Base-by-base conservation (phyloP, 2,113 vertebrate species). In the Mirounga angustirostris region DNA sequence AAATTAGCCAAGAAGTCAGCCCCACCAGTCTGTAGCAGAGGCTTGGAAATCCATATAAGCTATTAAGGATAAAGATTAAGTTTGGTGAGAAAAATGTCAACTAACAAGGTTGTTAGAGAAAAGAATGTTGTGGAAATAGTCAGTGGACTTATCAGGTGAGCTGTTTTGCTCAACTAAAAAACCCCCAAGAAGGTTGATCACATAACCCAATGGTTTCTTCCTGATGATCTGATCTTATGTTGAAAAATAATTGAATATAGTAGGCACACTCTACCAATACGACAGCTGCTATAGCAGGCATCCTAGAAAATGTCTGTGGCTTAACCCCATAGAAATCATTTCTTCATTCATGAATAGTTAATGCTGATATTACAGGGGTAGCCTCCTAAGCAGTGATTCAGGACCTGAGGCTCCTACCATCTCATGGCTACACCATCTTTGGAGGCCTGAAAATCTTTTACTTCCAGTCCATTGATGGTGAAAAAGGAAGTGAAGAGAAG, bases 31-130 rank as follows among this genome's bases (percentile, higher is more conserved):
- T 65, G 3, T 28, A 58, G 14, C 54, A 74, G 50, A 97, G 33
- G 5, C 89, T 74, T 59, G 5, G 54, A 83, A 80, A 50, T 7
- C 6, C 40, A 22, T 67, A 13, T 73, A 81, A 81, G 9, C 76
- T 58, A 78, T n/a, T 79, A 63, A 71, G 11, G 46, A 15, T 85
- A 93, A 94, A 30, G 22, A 90, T 76, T 19, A 87, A 16, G 5
- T 78, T 78, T 94, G 9, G 4, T 84, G 65, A 97, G 26, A 88
- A 97, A 95, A 92, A 56, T 33, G 2, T 46, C 54, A 82, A 58
- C 8, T n/a, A 26, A 84, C 28, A 61, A 40, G 40, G 5, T 14
- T 46, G 9, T 30, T 69, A 14, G 40, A 59, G 21, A 79, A 93
- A 86, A 89, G 13, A 93, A 93, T 56, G 6, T 24, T 40, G n/a